Base-by-base conservation (phyloP, 1,140 invertebrate species). In the Tachypleus tridentatus region DNA sequence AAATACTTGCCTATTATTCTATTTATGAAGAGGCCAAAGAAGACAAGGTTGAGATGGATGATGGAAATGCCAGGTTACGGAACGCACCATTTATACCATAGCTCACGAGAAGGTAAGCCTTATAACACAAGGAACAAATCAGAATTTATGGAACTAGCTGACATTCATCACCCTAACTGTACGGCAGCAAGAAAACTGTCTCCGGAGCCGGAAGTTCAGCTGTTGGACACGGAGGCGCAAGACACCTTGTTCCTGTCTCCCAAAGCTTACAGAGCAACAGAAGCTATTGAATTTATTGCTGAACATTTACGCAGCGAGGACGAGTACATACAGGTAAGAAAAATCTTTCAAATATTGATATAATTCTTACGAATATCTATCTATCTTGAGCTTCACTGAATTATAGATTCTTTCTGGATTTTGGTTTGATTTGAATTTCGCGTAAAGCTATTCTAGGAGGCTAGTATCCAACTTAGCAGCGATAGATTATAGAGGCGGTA, bases 221-320 rank as follows among this genome's bases (percentile, higher is more conserved):
- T 90, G 64, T 80, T 90, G 66, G 91, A 93, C 74, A 93, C 89
- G 56, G 91, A 94, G 74, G 91, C 88, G 72, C 92, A 90, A 0
- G 91, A 95, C 74, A 91, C 90, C 3, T 82, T 94, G 49, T 82
- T 93, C 49, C 80, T 96, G 9, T 92, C 91, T 49, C 90, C 91
- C 0, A 93, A 97, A 77, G 92, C 94, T 0, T 75, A 77, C 66
- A 77, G 95, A 79, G 94, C 94, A 11, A 96, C 95, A 6, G 93
- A 98, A 77, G 94, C 94, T 3, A 93, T 98, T 1, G 92, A 95
- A 75, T 98, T 97, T 77, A 98, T 98, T 68, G 95, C 95, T 48
- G 94, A 98, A 77, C 94, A 98, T 82, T 82, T 98, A 65, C 86
- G 93, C 70, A 94, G 94, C 75, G 93, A 96, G 79, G 93, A 97